Evolutionary conservation across 2,113 vertebrate species (phyloP).

Genomic region (western clawed frog (Xenopus tropicalis)): DNA sequence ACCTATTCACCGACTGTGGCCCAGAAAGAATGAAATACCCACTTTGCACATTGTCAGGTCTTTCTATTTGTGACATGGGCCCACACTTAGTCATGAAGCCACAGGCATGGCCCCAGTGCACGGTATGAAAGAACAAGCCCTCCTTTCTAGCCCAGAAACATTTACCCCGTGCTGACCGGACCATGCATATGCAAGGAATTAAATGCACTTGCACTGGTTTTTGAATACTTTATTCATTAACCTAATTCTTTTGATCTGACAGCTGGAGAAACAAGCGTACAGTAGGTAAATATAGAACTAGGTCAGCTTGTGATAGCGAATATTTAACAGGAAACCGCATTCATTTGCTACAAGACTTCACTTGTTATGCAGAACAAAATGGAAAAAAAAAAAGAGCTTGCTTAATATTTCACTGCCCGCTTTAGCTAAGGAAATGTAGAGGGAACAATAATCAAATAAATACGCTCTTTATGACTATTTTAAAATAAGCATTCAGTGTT

Average conservation of each 20-base stretch:
- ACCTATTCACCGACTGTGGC: too few species aligned
- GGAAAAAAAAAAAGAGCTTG: not conserved
- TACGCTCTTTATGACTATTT: not conserved
- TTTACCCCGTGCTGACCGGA: not conserved
- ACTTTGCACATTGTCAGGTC: too few species aligned
- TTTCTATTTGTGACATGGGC: too few species aligned
- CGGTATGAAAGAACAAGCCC: too few species aligned
- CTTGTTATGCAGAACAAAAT: not conserved
- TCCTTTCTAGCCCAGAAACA: not conserved
- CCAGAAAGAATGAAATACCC: too few species aligned
- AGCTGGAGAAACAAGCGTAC: not conserved
- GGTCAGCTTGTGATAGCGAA: not conserved
- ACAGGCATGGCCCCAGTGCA: too few species aligned
- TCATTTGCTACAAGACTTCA: not conserved
- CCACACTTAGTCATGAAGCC: too few species aligned
- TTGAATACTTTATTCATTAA: constrained; percentile 3
- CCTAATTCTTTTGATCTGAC: not conserved
- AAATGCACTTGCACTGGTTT: not conserved
- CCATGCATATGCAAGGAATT: not conserved
- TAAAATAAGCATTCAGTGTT: too few species aligned
- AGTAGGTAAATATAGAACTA: not conserved
- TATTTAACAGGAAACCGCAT: constrained; percentile 2
- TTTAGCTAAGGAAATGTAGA: not conserved
- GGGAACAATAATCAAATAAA: not conserved
- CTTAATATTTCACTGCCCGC: not conserved